Conservation (phyloP, 2,113 vertebrate genomes). For the Paralichthys olivaceus region DNA sequence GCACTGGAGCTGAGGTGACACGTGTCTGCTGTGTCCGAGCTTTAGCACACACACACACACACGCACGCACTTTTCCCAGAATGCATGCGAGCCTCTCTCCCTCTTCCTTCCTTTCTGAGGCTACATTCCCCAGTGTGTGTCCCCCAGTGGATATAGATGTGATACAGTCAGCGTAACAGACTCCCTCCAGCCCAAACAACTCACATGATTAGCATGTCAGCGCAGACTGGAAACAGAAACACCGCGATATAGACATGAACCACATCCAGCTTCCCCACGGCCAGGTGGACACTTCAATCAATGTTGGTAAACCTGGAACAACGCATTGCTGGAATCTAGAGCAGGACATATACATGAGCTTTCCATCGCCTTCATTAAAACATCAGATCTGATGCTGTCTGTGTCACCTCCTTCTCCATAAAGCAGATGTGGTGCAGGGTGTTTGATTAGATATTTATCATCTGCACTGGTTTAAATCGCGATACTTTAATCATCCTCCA, state of each 20-base stretch:
- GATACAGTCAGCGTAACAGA: conserved; percentile 58
- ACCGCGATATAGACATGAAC: conserved; percentile 35
- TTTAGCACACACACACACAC: conserved; percentile 39
- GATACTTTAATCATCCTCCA: conserved; percentile 55
- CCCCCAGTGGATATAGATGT: conserved; percentile 47
- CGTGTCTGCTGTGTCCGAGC: conserved; percentile 74
- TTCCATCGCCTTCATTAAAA: conserved; percentile 1
- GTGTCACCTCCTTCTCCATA: neutral
- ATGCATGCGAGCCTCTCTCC: conserved; percentile 23
- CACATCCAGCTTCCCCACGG: conserved; percentile 37
- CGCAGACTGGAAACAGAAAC: conserved; percentile 33
- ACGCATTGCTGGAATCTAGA: neutral
- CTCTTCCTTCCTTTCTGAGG: conserved; percentile 45
- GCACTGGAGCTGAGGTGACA: conserved; percentile 75
- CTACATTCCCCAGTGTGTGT: conserved; percentile 35
- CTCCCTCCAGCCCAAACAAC: conserved; percentile 62
- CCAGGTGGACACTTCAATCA: conserved; percentile 48
- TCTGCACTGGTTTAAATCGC: conserved; percentile 43
- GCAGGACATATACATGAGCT: neutral
- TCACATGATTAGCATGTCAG: conserved; percentile 60
- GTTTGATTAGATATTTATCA: conserved; percentile 41
- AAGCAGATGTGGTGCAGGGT: conserved; percentile 27
- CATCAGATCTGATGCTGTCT: neutral
- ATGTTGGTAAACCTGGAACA: conserved; percentile 37
- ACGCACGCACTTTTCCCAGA: conserved; percentile 44